A percentile compares a stretch with the other conserved stretches of the same genome.
phyloP scores from a whole-genome alignment of 2,113 vertebrate species.

The Sylvilagus bachmani region DNA sequence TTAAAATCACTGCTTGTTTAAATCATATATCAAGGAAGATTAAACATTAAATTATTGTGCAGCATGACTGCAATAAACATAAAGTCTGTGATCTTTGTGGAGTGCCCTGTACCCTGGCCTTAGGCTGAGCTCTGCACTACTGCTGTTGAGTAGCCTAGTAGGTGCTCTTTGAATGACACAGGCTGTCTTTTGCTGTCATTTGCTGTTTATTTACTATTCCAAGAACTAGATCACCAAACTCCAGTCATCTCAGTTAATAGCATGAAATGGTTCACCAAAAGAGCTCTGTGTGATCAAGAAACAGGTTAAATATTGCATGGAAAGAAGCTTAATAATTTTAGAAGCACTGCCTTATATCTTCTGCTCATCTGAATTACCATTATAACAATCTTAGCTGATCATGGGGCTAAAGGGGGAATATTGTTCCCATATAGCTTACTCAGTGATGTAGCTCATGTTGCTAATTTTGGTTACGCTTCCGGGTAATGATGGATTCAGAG shows the following conservation, averaged over 20 bases:
- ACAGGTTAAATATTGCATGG: not conserved
- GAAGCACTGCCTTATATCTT: not conserved
- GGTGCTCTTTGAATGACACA: not conserved
- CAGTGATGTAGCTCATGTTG: not conserved
- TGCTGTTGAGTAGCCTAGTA: not conserved
- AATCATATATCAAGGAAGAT: slow-evolving; percentile 9
- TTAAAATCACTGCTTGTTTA: not conserved
- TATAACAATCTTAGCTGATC: not conserved
- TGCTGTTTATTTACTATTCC: not conserved
- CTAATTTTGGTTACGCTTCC: not conserved
- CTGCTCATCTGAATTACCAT: not conserved
- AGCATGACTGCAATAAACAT: not conserved
- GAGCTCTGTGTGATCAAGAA: not conserved
- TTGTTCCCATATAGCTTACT: not conserved
- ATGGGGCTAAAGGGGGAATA: not conserved
- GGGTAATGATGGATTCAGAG: not conserved
- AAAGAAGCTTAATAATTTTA: not conserved
- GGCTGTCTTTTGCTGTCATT: not conserved
- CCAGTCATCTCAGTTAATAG: not conserved
- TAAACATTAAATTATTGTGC: not conserved
- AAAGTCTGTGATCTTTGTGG: not conserved
- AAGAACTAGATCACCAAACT: slow-evolving; percentile 20
- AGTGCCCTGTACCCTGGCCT: not conserved
- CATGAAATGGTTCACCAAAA: not conserved
- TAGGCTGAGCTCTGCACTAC: not conserved